phyloP scores from a whole-genome alignment of 1,140 invertebrate genomes.

The Drosophila neocordata region DNA sequence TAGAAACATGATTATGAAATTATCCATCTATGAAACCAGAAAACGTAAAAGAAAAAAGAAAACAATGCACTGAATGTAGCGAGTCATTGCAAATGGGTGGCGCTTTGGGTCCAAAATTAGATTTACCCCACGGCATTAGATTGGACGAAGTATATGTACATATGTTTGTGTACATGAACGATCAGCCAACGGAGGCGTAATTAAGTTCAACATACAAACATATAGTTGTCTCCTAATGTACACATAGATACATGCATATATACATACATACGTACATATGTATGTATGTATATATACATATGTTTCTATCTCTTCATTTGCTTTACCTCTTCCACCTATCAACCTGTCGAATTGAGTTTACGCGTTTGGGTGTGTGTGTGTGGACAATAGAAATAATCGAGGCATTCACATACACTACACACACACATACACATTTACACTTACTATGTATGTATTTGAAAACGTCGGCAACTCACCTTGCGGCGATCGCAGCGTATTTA shows the following conservation, averaged over 20 bases:
- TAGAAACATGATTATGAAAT: slow-evolving; percentile 80
- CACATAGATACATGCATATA: background rate
- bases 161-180: slow-evolving; percentile 51
- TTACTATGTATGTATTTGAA: slow-evolving; percentile 20
- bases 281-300: background rate
- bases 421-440: slow-evolving; percentile 18
- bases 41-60: slow-evolving; percentile 9
- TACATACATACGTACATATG: background rate
- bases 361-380: slow-evolving; percentile 31
- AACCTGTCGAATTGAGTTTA: slow-evolving; percentile 6
- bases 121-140: slow-evolving; percentile 74
- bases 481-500: slow-evolving; percentile 28
- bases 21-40: slow-evolving; percentile 34
- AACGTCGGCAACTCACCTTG: slow-evolving; percentile 49
- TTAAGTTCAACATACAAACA: slow-evolving; percentile 33
- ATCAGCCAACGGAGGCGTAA: slow-evolving; percentile 63
- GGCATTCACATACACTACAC: slow-evolving; percentile 27
- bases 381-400: slow-evolving; percentile 71
- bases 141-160: slow-evolving; percentile 57
- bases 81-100: slow-evolving; percentile 58
- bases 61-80: slow-evolving; percentile 2
- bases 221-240: background rate
- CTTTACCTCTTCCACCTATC: slow-evolving; percentile 9
- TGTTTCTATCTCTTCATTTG: slow-evolving; percentile 5
- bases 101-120: slow-evolving; percentile 58